phyloP scores from a whole-genome alignment of 2,113 vertebrate species.

The Mesembrinibis cayennensis region DNA sequence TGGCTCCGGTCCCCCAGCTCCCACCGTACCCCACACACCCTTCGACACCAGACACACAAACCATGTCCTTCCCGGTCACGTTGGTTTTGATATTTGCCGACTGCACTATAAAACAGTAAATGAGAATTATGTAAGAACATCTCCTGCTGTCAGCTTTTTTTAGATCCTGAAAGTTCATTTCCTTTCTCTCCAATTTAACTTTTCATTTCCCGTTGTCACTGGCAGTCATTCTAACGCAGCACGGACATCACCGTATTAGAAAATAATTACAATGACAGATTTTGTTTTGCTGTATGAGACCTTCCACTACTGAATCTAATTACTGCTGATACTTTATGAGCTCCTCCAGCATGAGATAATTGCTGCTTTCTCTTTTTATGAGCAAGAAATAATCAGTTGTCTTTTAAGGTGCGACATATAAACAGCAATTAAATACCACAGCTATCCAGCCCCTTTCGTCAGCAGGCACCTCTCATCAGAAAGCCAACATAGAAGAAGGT shows the following conservation, averaged over 20 bases:
- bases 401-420: constrained; percentile 46
- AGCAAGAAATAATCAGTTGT: constrained; percentile 24
- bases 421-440: constrained; percentile 46
- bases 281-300: constrained; percentile 45
- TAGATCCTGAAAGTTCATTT: neutral
- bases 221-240: neutral
- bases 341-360: constrained; percentile 37
- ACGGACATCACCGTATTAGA: neutral
- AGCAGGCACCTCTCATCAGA: neutral
- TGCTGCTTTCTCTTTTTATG: constrained; percentile 48
- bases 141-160: neutral
- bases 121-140: neutral
- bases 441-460: neutral
- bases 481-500: neutral
- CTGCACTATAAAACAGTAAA: neutral
- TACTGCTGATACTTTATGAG: constrained; percentile 35
- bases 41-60: neutral
- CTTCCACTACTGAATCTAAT: constrained; percentile 41
- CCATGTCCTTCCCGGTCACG: accelerated
- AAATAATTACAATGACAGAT: constrained; percentile 54
- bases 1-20: neutral
- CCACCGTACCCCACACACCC: accelerated
- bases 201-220: neutral
- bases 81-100: neutral
- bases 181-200: neutral